phyloP scores from a whole-genome alignment of 1,140 invertebrate genomes.

The Andricus grossulariae region DNA sequence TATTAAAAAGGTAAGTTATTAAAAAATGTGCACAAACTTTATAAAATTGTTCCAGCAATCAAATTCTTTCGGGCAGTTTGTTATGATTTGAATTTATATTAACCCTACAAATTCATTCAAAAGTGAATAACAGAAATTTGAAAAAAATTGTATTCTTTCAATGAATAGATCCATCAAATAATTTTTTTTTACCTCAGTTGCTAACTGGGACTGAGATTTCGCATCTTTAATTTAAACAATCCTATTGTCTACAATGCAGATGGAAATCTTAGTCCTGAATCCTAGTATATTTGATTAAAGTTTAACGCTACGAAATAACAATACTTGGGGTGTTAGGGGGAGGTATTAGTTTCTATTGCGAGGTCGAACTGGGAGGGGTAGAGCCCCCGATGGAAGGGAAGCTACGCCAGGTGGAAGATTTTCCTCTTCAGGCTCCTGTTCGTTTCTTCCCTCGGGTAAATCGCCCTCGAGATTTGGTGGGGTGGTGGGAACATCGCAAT shows the following conservation, averaged over 20 bases:
- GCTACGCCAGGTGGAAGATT: slow-evolving; percentile 71
- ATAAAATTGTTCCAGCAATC: not conserved
- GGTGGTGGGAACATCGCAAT: slow-evolving; percentile 89
- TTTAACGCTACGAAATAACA: not conserved
- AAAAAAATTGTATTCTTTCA: too few species aligned
- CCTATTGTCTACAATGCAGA: not conserved
- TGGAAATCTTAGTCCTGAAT: not conserved
- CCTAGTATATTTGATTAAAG: not conserved
- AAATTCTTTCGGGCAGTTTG: too few species aligned
- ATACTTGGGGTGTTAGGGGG: not conserved
- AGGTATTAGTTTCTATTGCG: slow-evolving; percentile 64
- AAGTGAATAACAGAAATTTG: too few species aligned
- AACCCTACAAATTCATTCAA: too few species aligned
- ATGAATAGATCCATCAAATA: too few species aligned
- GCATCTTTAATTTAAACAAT: not conserved
- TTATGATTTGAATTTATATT: too few species aligned
- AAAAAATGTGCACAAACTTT: not conserved
- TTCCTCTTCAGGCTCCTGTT: slow-evolving; percentile 72
- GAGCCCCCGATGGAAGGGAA: slow-evolving; percentile 66
- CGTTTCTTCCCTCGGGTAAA: slow-evolving; percentile 65
- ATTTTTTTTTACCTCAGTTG: too few species aligned
- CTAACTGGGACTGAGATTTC: too few species aligned
- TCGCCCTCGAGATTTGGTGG: slow-evolving; percentile 74
- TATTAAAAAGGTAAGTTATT: not conserved
- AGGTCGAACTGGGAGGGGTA: slow-evolving; percentile 63